Evolutionary conservation across 2,888 invertebrate genomes (phyloP), one percentile per base, ranked within the genome.

Genomic region (Meandrusa payeni): DNA sequence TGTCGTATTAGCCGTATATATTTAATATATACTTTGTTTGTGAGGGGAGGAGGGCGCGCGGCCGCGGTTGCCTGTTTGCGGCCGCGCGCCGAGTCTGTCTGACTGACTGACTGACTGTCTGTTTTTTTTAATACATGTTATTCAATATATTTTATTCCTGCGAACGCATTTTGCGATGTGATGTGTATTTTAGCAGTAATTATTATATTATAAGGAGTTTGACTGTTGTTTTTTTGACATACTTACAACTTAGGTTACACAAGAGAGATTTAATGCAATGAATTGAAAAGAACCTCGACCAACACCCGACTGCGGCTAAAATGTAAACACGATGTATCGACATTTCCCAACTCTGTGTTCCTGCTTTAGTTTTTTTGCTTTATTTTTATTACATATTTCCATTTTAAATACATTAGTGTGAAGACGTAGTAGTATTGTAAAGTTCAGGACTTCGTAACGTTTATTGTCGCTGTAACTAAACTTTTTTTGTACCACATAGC

Each of bases 71-170:
- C 81, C 83, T 80, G 87, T 87, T 85, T 76, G 81, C 79, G 80
- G 71, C 61, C 80, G 82, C 68, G 78, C 75, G 80, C 62, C 67
- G 71, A 74, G 73, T 2, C 69, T 69, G 55, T n/a, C n/a, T n/a
- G n/a, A n/a, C 50, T 54, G 67, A 68, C 73, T 74, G 77, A 70
- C 67, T 68, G 80, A 79, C 82, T 78, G 87, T 85, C 79, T 85
- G 79, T 86, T 88, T 89, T 81, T 86, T 88, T 88, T 87, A 88
- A 81, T 86, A 87, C 85, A 88, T 88, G 87, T 88, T 88, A 88
- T 88, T 91, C 91, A 91, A 90, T 92, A 92, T 92, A 91, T 92
- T 92, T 92, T 92, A 92, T 92, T 92, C 90, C 91, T 91, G 91
- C 91, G 91, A 90, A 91, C 91, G 91, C 92, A 91, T 91, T 92